Evolutionary conservation across 2,888 invertebrate species (phyloP).

Genomic region (Anticlea derivata): DNA sequence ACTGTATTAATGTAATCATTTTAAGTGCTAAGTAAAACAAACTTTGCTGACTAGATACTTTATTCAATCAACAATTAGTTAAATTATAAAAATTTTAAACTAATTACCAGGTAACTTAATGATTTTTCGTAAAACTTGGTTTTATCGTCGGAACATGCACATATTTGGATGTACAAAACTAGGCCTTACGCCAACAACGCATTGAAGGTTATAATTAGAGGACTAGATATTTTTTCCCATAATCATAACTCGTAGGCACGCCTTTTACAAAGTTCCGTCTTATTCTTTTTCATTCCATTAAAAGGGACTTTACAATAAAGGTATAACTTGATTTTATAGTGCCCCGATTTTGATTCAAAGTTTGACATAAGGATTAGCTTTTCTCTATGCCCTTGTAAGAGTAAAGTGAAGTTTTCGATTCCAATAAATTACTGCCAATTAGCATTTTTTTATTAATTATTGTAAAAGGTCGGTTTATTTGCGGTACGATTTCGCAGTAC

Average conservation of each 20-base stretch:
- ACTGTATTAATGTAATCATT: neutral
- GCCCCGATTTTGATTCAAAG: slow-evolving; percentile 25
- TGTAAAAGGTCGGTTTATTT: slow-evolving; percentile 28
- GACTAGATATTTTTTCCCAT: slow-evolving; percentile 18
- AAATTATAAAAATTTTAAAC: neutral
- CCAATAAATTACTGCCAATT: slow-evolving; percentile 37
- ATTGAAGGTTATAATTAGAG: slow-evolving; percentile 17
- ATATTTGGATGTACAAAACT: slow-evolving; percentile 23
- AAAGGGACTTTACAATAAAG: slow-evolving; percentile 30
- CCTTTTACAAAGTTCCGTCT: slow-evolving; percentile 40
- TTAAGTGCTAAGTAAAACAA: neutral
- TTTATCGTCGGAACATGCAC: slow-evolving; percentile 13
- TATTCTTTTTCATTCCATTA: slow-evolving; percentile 43
- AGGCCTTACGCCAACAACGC: slow-evolving; percentile 26
- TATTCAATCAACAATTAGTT: slow-evolving; percentile 3
- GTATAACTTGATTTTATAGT: slow-evolving; percentile 19
- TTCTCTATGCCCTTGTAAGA: slow-evolving; percentile 35
- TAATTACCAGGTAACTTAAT: neutral
- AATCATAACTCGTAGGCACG: slow-evolving; percentile 30
- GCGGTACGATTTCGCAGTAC: slow-evolving; percentile 26
- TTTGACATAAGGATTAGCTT: slow-evolving; percentile 31
- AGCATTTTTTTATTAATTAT: slow-evolving; percentile 26
- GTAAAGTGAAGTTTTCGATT: slow-evolving; percentile 34
- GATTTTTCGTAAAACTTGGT: no score
- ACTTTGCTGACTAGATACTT: slow-evolving; percentile 4